Percentiles rank a stretch among this genome's conserved stretches.
phyloP scores from a whole-genome alignment of 2,113 vertebrate species.

The Ameiurus melas region DNA sequence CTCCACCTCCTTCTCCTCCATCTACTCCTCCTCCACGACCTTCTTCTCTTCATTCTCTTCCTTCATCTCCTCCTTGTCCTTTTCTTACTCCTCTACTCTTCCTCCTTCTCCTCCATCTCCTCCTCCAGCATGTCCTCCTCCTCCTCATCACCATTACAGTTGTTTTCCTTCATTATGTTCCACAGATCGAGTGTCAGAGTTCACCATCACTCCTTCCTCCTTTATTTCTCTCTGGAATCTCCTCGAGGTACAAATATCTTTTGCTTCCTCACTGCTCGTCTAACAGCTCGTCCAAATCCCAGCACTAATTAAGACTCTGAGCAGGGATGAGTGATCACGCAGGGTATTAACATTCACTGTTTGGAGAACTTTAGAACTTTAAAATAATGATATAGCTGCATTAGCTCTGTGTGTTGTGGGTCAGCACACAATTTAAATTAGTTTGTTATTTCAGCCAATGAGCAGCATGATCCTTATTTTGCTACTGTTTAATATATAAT shows the following conservation, averaged over 20 bases:
- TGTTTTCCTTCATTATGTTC: neutral
- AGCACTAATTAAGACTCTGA: conserved; percentile 45
- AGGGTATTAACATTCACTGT: conserved; percentile 30
- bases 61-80: too few species aligned
- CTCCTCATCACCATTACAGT: neutral
- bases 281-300: conserved; percentile 27
- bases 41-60: too few species aligned
- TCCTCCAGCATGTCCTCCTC: neutral
- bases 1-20: too few species aligned
- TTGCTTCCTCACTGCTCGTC: neutral
- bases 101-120: too few species aligned
- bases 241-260: neutral
- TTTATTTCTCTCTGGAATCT: neutral
- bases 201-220: neutral
- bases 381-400: neutral
- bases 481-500: neutral
- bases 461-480: neutral
- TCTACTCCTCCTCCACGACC: too few species aligned
- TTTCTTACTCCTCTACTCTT: too few species aligned
- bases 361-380: neutral
- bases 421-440: neutral
- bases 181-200: neutral
- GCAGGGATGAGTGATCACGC: conserved; percentile 45
- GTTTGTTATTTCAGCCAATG: neutral
- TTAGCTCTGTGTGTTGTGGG: neutral